Evolutionary conservation across 2,888 invertebrate genomes (phyloP), one percentile per base, ranked within the genome.

Genomic region (Sisyra terminalis): DNA sequence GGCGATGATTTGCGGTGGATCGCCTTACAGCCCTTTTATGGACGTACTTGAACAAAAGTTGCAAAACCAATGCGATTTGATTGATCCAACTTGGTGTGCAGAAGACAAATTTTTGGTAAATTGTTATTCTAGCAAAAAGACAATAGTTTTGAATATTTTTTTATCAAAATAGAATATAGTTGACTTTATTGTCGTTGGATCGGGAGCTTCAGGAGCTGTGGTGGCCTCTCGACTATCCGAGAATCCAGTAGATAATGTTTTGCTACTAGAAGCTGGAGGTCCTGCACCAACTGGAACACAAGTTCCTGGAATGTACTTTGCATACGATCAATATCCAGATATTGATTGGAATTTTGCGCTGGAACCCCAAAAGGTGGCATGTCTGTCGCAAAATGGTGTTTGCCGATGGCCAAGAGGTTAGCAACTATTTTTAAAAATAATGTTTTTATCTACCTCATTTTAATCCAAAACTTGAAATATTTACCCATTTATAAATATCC

Each of bases 161-260:
- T 34, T 38, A 35, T 45, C 7, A 17, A 17, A 30, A 7, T 16
- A 45, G 45, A 42, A 42, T 16, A 39, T 43, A 40, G 44, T 46
- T 5, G 47, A 47, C 42, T 47, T 45, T 29, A 42, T 47, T 24
- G 45, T 47, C 6, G 44, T 47, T 7, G 47, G 47, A 3, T 40
- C 45, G 2, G 47, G 47, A n/a, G 29, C 42, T 17, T 39, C 44
- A 3, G 47, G 47, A 11, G 18, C 40, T 1, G 44, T 45, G 3
- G 44, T 47, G 11, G 47, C 47, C 11, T 30, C 40, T 8, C 35
- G 47, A n/a, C 31, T 47, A 34, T 24, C 24, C 5, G 41, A 44
- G 13, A 44, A 45, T 29, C 9, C 15, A 14, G 13, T 32, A 9
- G 37, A 44, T 42, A 30, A 13, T 3, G 47, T 47, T n/a, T 18